Evolutionary conservation across 2,113 vertebrate species (phyloP), one percentile per base, ranked within the genome.

Genomic region (Spilogale gracilis): DNA sequence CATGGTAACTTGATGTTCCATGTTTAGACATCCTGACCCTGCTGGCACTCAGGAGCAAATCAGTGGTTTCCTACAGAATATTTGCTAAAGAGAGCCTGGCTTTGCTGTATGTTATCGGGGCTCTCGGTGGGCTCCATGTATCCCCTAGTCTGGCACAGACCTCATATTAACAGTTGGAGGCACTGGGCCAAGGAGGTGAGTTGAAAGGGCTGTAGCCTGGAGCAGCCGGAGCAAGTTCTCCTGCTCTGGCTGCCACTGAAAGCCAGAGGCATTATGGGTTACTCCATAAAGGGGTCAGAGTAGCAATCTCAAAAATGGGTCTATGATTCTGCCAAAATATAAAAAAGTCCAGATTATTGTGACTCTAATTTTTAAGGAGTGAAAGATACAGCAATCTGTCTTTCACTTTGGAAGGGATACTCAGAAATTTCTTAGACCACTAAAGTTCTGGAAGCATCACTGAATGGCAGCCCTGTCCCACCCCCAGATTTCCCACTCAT

Each of bases 21-120:
- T 63, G 6, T 54, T 87, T 17, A 71, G 12, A 12, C 74, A 6
- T 65, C 43, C 27, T 81, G 81, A 73, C 50, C 32, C 32, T 32
- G 16, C 61, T 74, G 56, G 6, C 12, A 43, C 52, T 58, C 25
- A 60, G 38, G 32, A 80, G 58, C 45, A 76, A 85, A 86, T 48
- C 54, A 87, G 21, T 88, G 23, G 63, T 67, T 89, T 96, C 78
- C 86, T 38, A 80, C 32, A 81, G 13, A 76, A 56, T 43, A 58
- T 78, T 94, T 92, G 58, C n/a, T 71, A 76, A 58, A 89, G 91
- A 69, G 94, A 96, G 84, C 58, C 7, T 27, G 13, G 45, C 5
- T 71, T 69, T 80, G 14, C 38, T 82, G 25, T 45, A 27, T 52
- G 38, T 43, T 32, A 1, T 63, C 38, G 82, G 84, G n/a, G 25